Percentiles rank a stretch among this genome's conserved stretches.
Evolutionary conservation across 1,140 invertebrate genomes (phyloP).

Genomic region (Drosophila littoralis): DNA sequence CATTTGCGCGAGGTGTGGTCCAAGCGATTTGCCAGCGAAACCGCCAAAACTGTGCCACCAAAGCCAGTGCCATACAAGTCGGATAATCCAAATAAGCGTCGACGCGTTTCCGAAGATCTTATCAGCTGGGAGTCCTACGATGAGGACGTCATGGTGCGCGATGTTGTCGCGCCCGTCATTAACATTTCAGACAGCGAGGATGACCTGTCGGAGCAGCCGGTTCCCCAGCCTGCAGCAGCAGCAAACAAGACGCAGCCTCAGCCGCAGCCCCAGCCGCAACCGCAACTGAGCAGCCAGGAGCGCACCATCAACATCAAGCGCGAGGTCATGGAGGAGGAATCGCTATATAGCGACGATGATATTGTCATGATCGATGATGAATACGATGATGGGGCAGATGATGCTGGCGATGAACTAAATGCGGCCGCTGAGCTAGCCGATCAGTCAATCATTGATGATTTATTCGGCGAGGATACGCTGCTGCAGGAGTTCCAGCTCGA

Average conservation of each 20-base stretch:
- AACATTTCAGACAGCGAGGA: slow-evolving; percentile 53
- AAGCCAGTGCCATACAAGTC: neutral
- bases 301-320: slow-evolving; percentile 65
- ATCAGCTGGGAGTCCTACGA: slow-evolving; percentile 52
- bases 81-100: slow-evolving; percentile 33
- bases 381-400: slow-evolving; percentile 56
- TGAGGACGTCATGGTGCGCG: slow-evolving; percentile 46
- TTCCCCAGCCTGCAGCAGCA: too few relatives aligned
- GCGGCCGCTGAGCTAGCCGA: slow-evolving; percentile 58
- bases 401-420: neutral
- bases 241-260: too few relatives aligned
- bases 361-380: slow-evolving; percentile 80
- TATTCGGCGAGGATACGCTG: slow-evolving; percentile 64
- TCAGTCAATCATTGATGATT: slow-evolving; percentile 64
- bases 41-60: neutral
- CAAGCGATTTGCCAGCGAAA: slow-evolving; percentile 45
- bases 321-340: slow-evolving; percentile 75
- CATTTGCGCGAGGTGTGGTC: slow-evolving; percentile 62
- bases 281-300: slow-evolving; percentile 42
- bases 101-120: neutral
- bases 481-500: slow-evolving; percentile 66
- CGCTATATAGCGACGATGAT: slow-evolving; percentile 56
- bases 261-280: neutral
- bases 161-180: slow-evolving; percentile 29
- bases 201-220: slow-evolving; percentile 10